Base-by-base conservation (phyloP, 2,797 vertebrate genomes). In the Neomorphus geoffroyi region DNA sequence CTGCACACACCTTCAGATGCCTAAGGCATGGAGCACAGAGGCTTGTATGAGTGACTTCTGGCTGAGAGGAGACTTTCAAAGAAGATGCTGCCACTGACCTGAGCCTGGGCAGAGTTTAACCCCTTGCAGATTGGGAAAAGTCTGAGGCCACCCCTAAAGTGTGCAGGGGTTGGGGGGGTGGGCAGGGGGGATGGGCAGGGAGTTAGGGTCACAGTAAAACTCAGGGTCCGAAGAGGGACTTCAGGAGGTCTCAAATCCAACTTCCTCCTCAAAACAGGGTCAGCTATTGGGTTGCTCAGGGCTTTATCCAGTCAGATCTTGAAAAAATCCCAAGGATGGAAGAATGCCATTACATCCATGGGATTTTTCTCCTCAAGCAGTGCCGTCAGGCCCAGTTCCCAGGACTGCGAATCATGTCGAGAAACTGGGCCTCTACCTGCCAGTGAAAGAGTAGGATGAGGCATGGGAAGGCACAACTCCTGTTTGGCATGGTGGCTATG, bases 1-100 rank as follows among this genome's bases (percentile, higher is more conserved):
- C 15, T 0, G 2, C 11, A 8, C 10, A 6, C 4, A 27, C 46
- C 2, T 0, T 32, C 50, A 41, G 50, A 1, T 1, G 39, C 19
- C 15, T 39, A 28, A 53, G 37, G 33, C 54, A 66, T 30, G 26
- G 18, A 33, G 21, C 37, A 65, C 43, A 21, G 60, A 77, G 45
- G 10, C 15, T 54, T 51, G 35, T 17, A 27, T 3, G 9, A 46
- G 43, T 30, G 66, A 4, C 41, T 86, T 51, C 83, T 92, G 65
- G 16, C 22, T 86, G 30, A 79, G 56, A 56, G 17, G 35, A 64
- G 18, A 83, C 8, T 43, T 67, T 87, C 41, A 35, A 43, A 81
- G 69, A 67, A 73, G 26, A 15, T 65, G 66, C 39, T 23, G 13
- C 28, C 65, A 51, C 58, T 2, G 11, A 37, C 15, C 13, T 2